Evolutionary conservation across 2,797 vertebrate species (phyloP).

Genomic region (Tolypeutes matacus): DNA sequence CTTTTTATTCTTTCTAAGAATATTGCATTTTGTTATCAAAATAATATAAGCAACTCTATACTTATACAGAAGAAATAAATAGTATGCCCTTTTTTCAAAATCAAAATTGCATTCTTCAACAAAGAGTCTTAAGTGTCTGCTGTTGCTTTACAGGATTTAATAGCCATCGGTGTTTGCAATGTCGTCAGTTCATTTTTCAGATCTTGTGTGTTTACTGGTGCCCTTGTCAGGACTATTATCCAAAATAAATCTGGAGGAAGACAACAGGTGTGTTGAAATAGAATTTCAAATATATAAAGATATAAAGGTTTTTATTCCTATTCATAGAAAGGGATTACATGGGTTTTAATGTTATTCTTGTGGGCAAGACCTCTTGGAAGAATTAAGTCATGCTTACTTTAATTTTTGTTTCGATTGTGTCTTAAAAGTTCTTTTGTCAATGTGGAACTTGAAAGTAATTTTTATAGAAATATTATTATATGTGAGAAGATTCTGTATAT

Average conservation of each 20-base stretch:
- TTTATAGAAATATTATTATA: neutral
- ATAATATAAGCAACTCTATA: neutral
- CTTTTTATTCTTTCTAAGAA: neutral
- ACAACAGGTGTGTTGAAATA: constrained; percentile 85
- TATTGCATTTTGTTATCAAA: neutral
- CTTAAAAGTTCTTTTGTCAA: constrained; percentile 31
- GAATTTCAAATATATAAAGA: neutral
- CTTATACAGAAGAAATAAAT: neutral
- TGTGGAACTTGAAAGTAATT: constrained; percentile 5
- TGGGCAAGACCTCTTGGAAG: neutral
- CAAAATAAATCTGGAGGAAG: constrained; percentile 87
- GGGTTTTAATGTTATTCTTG: constrained; percentile 3
- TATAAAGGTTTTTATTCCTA: neutral
- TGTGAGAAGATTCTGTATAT: neutral
- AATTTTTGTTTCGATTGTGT: constrained; percentile 61
- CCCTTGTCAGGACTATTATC: constrained; percentile 83
- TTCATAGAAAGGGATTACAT: neutral
- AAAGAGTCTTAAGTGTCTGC: constrained; percentile 4
- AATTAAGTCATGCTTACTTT: constrained; percentile 21
- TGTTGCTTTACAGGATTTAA: constrained; percentile 83
- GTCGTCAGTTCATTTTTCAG: constrained; percentile 86
- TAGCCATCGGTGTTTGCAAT: constrained; percentile 86
- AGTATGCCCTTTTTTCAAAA: neutral
- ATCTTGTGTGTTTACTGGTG: constrained; percentile 83
- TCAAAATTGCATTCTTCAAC: neutral